Base-by-base conservation (phyloP, 92 coral and sea anemone genomes). In the Porites divaricata region DNA sequence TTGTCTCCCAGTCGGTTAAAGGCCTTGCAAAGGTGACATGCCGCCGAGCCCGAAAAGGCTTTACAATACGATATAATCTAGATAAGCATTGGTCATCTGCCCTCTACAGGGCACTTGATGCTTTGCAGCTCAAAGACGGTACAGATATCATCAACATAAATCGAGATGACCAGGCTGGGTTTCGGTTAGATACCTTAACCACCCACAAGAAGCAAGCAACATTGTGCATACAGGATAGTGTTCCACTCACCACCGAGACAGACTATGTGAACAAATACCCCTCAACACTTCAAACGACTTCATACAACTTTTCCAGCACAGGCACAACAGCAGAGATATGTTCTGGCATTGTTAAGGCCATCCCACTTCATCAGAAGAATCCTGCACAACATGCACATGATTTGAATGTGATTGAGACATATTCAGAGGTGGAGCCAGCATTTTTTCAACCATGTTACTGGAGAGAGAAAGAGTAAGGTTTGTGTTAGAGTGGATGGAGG, bases 111-210 rank as follows among this genome's bases (percentile, higher is more conserved):
- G 67, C 66, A 20, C 88, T 90, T 4, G 91, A 90, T 66, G 79
- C 74, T 64, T 20, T 92, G 53, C 91, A 92, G 52, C 80, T 80
- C 21, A 92, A 45, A 49, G 93, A 89, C 79, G 95, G 95, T 3
- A 89, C 74, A 13, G 90, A 91, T 57, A 85, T 51, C 0, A 3
- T 91, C 2, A 84, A 25, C 50, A 17, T 91, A 6, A 91, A 85
- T 65, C 70, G 95, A 21, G 95, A 88, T 85, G 95, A 88, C 67
- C 90, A 85, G 48, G 92, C 92, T 24, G 92, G 95, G 7, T 91
- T 91, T 62, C 79, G 92, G 3, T 50, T 91, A 21, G 95, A 91
- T 58, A 88, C 95, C 12, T 26, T 76, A 0, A 70, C 90, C 15
- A 91, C 92, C 20, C 92, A 91, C 79, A 88, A 63, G 58, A 74